phyloP scores from a whole-genome alignment of 2,113 vertebrate genomes.

The Cinclus mexicanus region DNA sequence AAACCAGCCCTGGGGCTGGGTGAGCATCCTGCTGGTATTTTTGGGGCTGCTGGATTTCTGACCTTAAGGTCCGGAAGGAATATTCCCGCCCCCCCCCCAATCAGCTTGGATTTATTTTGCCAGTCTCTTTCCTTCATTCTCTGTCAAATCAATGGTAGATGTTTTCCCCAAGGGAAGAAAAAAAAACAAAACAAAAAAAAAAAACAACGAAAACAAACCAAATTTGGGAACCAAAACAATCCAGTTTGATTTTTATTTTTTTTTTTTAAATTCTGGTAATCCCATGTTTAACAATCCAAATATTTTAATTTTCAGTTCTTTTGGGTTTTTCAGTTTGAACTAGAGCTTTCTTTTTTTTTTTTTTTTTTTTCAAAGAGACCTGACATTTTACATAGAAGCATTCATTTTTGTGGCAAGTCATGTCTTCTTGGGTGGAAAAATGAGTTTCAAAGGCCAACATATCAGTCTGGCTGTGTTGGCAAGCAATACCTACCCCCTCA shows the following conservation, averaged over 20 bases:
- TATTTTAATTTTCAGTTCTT: not conserved
- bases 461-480: not conserved
- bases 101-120: not conserved
- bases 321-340: not conserved
- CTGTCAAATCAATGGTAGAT: not conserved
- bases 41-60: not conserved
- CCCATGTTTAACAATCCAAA: not conserved
- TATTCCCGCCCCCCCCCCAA: not conserved
- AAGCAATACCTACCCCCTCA: not conserved
- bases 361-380: not conserved
- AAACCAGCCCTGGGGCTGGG: not conserved
- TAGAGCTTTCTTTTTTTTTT: not conserved
- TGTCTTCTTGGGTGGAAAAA: not conserved
- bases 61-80: not conserved
- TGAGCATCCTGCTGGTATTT: not conserved
- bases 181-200: not conserved
- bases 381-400: not conserved
- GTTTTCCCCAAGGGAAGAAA: not conserved
- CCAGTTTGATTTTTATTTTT: not conserved
- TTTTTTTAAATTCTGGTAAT: not conserved
- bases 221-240: not conserved
- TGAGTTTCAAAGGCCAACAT: not conserved
- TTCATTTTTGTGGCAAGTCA: not conserved
- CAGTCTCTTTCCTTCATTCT: not conserved
- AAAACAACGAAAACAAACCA: not conserved